Base-by-base conservation (phyloP, 2,888 invertebrate genomes). In the Incurvaria masculella region DNA sequence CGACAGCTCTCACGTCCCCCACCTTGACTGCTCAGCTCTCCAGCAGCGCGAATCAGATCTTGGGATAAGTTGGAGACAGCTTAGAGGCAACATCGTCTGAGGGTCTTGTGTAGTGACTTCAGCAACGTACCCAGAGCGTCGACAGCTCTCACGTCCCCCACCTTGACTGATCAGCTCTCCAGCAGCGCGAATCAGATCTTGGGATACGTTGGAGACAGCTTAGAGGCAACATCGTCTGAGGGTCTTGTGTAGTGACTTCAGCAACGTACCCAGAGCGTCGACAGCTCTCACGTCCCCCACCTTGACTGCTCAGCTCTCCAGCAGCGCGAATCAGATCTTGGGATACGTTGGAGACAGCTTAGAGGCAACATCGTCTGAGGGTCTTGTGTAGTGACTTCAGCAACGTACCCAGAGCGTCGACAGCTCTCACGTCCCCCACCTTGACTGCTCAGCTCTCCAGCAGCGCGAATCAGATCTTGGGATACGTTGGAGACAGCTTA, bases 381-480 rank as follows among this genome's bases (percentile, higher is more conserved):
- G n/a, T n/a, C n/a, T n/a, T n/a, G n/a, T n/a, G n/a, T n/a, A n/a
- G n/a, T n/a, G n/a, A n/a, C n/a, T n/a, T n/a, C n/a, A n/a, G n/a
- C n/a, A n/a, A 21, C 61, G 61, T 49, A 78, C 91, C 92, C 21
- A 93, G 65, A 21, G 83, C 86, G 45, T 86, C 79, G 0, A 89
- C 79, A 49, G 84, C 79, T 5, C 72, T 67, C 0, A 86, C 85
- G 44, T 81, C 72, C 1, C 82, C 79, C 1, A 61, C 57, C 38
- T 66, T 72, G 17, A 94, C 60, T 0, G 82, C 72, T 5, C 74
- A 67, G 3, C 88, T 87, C 61, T 94, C 93, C 0, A 85, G 69
- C 1, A 94, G 63, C 0, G 83, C 86, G 58, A 89, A 94, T 94
- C 95, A 95, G 0, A 94, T 94, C 60, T 95, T 94, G 0, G 94